Percentiles rank a stretch among this genome's conserved stretches.
These are phyloP conservation scores for Dendrolimus kikuchii DNA, from an alignment of 1,140 invertebrate genomes.

Conservation along the genomic window DNA sequence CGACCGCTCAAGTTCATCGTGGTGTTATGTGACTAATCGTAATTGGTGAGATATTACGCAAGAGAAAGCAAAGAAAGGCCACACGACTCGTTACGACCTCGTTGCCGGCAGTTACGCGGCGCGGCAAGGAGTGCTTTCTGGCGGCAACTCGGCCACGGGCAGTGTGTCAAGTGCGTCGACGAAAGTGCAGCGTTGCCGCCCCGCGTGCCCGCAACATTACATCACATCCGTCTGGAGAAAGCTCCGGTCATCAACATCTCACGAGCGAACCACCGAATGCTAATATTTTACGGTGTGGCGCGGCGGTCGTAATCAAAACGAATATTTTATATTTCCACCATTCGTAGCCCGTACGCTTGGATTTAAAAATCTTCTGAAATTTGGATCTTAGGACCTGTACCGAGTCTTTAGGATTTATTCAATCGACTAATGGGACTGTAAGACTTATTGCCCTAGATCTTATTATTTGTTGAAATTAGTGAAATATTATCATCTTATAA, in stretches of 20 bases:
- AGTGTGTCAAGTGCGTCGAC: slow-evolving; percentile 67
- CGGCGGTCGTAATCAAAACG: no score
- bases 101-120: slow-evolving; percentile 57
- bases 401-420: no score
- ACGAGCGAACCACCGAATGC: slow-evolving; percentile 11
- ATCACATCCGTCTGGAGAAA: slow-evolving; percentile 67
- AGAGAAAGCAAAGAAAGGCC: slow-evolving; percentile 68
- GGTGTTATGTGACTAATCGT: slow-evolving; percentile 53
- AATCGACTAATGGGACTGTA: no score
- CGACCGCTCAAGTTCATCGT: slow-evolving; percentile 48
- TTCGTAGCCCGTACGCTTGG: no score
- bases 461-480: slow-evolving; percentile 1
- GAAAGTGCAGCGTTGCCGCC: slow-evolving; percentile 65
- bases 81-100: slow-evolving; percentile 55
- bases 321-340: no score
- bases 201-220: slow-evolving; percentile 42
- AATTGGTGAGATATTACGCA: slow-evolving; percentile 52
- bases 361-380: no score
- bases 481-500: slow-evolving; percentile 7
- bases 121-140: slow-evolving; percentile 69
- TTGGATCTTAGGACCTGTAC: no score
- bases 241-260: slow-evolving; percentile 55
- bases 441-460: no score
- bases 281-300: background rate
- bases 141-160: slow-evolving; percentile 66